A percentile compares a stretch with the other conserved stretches of the same genome.
Evolutionary conservation across 1,140 invertebrate genomes (phyloP).

Genomic region (Lepidurus arcticus): DNA sequence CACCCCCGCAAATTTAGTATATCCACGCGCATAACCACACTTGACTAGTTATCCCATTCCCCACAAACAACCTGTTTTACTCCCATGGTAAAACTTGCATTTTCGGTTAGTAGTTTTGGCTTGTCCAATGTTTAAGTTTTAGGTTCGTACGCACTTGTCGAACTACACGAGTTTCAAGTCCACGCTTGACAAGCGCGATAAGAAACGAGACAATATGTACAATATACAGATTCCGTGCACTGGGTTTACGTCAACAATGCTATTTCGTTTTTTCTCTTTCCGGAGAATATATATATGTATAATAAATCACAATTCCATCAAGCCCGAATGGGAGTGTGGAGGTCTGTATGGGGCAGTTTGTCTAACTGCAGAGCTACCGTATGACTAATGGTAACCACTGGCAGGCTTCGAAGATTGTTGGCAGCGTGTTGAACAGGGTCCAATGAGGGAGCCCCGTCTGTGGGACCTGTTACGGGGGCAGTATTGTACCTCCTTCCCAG

Average conservation of each 20-base stretch:
- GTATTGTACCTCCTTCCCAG: conserved; percentile 45
- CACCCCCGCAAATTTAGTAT: too few relatives aligned
- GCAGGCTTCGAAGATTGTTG: neutral
- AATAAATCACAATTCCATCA: neutral
- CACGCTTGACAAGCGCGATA: neutral
- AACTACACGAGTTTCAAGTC: neutral
- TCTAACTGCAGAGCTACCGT: neutral
- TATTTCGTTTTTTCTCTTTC: neutral
- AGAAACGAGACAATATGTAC: neutral
- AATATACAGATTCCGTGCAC: neutral
- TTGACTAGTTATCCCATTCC: neutral
- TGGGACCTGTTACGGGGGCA: neutral
- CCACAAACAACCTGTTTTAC: neutral
- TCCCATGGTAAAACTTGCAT: neutral
- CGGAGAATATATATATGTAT: neutral
- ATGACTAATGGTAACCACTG: conserved; percentile 15
- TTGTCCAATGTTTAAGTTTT: neutral
- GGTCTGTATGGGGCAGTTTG: neutral
- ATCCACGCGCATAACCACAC: neutral
- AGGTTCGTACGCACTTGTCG: neutral
- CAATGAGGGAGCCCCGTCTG: conserved; percentile 8
- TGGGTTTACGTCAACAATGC: neutral
- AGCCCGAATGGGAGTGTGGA: conserved; percentile 1
- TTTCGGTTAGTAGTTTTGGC: neutral
- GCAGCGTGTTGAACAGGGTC: neutral